Percentiles rank a stretch among this genome's conserved stretches.
Conservation (phyloP, 2,888 invertebrate genomes). For the Cheilosia urbana region DNA sequence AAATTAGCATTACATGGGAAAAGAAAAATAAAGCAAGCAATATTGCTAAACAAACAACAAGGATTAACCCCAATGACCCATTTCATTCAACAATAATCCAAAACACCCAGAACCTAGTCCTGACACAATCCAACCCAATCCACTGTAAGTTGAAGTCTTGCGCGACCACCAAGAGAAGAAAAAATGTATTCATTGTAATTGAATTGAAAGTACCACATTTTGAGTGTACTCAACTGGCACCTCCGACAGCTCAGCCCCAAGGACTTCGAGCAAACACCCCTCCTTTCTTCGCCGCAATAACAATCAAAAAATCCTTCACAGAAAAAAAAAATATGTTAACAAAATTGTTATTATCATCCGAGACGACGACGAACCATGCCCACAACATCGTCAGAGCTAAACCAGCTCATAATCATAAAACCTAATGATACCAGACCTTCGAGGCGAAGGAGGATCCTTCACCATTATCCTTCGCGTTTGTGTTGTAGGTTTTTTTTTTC, state of each 20-base stretch:
- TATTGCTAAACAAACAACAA: constrained; percentile 46
- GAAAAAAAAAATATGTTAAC: constrained; percentile 70
- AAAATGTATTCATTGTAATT: constrained; percentile 64
- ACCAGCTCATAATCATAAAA: constrained; percentile 75
- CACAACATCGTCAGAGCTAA: constrained; percentile 70
- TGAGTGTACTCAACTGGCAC: constrained; percentile 74
- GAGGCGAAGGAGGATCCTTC: constrained; percentile 49
- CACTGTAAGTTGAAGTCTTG: constrained; percentile 11
- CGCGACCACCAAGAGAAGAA: constrained; percentile 21
- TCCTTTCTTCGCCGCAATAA: constrained; percentile 30
- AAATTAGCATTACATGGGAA: constrained; percentile 57
- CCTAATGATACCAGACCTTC: constrained; percentile 63
- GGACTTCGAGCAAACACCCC: constrained; percentile 15
- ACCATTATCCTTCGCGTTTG: constrained; percentile 25
- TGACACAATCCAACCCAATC: constrained; percentile 40
- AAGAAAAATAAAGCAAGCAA: constrained; percentile 10
- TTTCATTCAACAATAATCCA: constrained; percentile 50
- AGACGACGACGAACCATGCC: constrained; percentile 62
- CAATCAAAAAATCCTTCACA: constrained; percentile 62
- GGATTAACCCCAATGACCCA: constrained; percentile 67
- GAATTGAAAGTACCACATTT: constrained; percentile 73
- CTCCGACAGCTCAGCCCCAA: constrained; percentile 41
- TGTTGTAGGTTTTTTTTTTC: background rate
- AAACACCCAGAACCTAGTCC: constrained; percentile 33
- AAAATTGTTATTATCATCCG: constrained; percentile 74